Base-by-base conservation (phyloP, 2,113 vertebrate species). In the Syngnathus floridae region DNA sequence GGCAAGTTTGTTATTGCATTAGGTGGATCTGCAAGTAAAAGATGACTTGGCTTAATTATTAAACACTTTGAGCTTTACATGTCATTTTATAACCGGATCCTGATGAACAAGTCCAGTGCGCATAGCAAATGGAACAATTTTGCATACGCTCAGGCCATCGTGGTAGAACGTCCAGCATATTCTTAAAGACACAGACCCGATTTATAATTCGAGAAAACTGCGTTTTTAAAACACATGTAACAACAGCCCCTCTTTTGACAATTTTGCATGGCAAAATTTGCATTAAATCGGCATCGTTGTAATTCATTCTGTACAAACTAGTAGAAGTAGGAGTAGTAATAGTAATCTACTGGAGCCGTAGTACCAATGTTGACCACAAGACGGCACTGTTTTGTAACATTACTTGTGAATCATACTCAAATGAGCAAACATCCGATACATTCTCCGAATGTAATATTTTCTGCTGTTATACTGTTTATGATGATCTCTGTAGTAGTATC, bases 31-130 rank as follows among this genome's bases (percentile, higher is more conserved):
- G 0, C 4, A 0, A 12, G 2, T 0, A 4, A n/a, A 31, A 12
- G 22, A 65, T n/a, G 19, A n/a, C 3, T 6, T 16, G 63, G 22
- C 40, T 77, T 58, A 80, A 62, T 77, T 1, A 62, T 80, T 72
- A 74, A 66, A 55, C 65, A 21, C 10, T 6, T 1, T 12, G 5
- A 2, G 1, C 1, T 41, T 21, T 26, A 54, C 9, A 4, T 52
- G 16, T 1, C 2, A 2, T 8, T 9, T 12, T 6, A 41, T 41
- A 41, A 41, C 40, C 2, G 9, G 40, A 12, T 41, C 9, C 40
- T 41, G 11, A 3, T 41, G 40, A 9, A 41, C 5, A 31, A 13
- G 11, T 41, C 9, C 9, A 41, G 40, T 51, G 52, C 22, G 51
- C 22, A 22, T 10, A 5, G 51, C 22, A 22, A 4, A 5, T 1